These are phyloP conservation scores for Parazoanthus darwini DNA, from an alignment of 92 coral and sea anemone genomes.

Conservation along the genomic window DNA sequence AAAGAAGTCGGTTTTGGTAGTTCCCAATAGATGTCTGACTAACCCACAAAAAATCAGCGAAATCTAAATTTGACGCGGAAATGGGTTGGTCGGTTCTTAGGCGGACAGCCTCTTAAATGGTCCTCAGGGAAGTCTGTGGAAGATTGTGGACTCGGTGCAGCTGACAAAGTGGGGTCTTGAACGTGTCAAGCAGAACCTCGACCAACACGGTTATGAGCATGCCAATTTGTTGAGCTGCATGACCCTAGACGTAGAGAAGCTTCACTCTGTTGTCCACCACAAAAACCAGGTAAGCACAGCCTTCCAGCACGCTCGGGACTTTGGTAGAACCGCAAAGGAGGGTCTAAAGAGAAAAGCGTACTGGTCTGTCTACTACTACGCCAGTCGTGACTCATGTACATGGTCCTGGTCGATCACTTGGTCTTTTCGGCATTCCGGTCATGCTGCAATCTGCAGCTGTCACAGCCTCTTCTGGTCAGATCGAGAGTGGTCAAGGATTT, in stretches of 20 bases:
- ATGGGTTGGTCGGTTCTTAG: too few species aligned
- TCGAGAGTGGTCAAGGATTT: conserved; percentile 50
- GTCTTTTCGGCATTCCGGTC: conserved; percentile 44
- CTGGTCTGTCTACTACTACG: conserved; percentile 43
- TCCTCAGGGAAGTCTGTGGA: conserved; percentile 51
- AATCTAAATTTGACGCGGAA: too few species aligned
- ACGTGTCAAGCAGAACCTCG: conserved; percentile 15
- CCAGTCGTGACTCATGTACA: conserved; percentile 53
- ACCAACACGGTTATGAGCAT: conserved; percentile 14
- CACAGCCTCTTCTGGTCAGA: conserved; percentile 20
- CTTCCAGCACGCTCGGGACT: conserved; percentile 41
- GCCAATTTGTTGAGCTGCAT: conserved; percentile 53
- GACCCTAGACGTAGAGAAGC: conserved; percentile 55
- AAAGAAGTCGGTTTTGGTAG: too few species aligned
- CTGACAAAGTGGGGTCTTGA: conserved; percentile 43
- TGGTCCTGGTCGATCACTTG: conserved; percentile 34
- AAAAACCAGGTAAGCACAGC: conserved; percentile 29
- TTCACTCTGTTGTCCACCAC: conserved; percentile 41
- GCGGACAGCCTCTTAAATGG: conserved; percentile 28
- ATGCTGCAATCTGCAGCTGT: conserved; percentile 38
- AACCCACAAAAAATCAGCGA: too few species aligned
- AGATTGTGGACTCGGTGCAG: conserved; percentile 47
- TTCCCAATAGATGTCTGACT: too few species aligned
- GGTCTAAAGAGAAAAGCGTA: conserved; percentile 43
- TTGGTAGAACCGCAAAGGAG: conserved; percentile 33